These are phyloP conservation scores for Pygmarrhopalites habei DNA, from an alignment of 1,140 invertebrate species.

Conservation along the genomic window DNA sequence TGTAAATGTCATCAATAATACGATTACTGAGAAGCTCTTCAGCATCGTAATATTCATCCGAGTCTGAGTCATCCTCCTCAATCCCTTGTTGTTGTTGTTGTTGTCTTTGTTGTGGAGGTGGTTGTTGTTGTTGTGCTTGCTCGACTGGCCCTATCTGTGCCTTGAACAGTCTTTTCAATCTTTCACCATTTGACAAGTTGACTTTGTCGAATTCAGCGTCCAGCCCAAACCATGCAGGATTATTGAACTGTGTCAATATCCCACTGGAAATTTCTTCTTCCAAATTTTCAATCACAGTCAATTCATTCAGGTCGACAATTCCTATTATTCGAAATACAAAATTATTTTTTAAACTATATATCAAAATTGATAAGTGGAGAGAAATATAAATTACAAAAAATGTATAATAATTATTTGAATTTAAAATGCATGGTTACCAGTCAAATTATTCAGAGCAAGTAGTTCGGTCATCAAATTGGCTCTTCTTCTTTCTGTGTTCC, in stretches of 20 bases:
- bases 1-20: conserved; percentile 25
- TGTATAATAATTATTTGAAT: too few species aligned
- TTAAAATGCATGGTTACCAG: too few species aligned
- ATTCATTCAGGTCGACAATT: too few species aligned
- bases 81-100: neutral
- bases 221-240: neutral
- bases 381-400: too few species aligned
- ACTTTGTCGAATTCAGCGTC: neutral
- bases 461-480: conserved; percentile 17
- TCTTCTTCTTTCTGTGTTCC: neutral
- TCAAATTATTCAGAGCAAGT: conserved; percentile 15
- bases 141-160: too few species aligned
- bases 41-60: conserved; percentile 36
- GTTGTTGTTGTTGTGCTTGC: too few species aligned
- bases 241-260: neutral
- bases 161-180: too few species aligned
- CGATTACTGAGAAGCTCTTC: conserved; percentile 30
- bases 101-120: too few species aligned
- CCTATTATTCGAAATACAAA: too few species aligned
- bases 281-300: neutral
- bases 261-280: neutral
- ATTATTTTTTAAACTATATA: too few species aligned
- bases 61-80: conserved; percentile 13
- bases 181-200: neutral
- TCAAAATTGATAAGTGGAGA: too few species aligned